phyloP scores from a whole-genome alignment of 2,797 vertebrate species.

The Gymnodraco acuticeps region DNA sequence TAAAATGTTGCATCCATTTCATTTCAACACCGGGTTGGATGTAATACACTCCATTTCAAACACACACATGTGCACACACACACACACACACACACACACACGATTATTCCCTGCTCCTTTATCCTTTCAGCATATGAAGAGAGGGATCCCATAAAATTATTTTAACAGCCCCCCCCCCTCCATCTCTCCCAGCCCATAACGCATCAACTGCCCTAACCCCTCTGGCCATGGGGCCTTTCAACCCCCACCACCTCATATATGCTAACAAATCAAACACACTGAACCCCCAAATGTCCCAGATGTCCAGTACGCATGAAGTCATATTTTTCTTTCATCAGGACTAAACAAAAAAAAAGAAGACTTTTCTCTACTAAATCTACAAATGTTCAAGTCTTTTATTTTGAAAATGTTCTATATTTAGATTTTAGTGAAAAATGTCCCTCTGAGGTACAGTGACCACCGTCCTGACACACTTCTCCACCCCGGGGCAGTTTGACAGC shows the following conservation, averaged over 20 bases:
- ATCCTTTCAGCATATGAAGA: conserved; percentile 56
- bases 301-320: conserved; percentile 8
- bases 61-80: conserved; percentile 6
- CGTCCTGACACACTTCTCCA: conserved; percentile 13
- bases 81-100: conserved; percentile 26
- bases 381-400: background rate
- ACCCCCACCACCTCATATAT: conserved; percentile 32
- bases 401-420: background rate
- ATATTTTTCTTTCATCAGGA: background rate
- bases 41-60: background rate
- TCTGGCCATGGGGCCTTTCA: conserved; percentile 67
- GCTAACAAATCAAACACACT: conserved; percentile 39
- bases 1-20: conserved; percentile 16
- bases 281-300: conserved; percentile 36
- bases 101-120: conserved; percentile 19
- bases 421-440: background rate
- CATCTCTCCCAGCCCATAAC: conserved; percentile 17
- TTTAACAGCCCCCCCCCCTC: conserved; percentile 48
- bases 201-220: conserved; percentile 66
- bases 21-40: conserved; percentile 16
- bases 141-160: conserved; percentile 56
- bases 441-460: conserved; percentile 33
- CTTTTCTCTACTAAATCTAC: background rate
- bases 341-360: background rate
- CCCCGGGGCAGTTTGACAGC: conserved; percentile 42